phyloP scores from a whole-genome alignment of 2,888 invertebrate species.

The Melanargia galathea region DNA sequence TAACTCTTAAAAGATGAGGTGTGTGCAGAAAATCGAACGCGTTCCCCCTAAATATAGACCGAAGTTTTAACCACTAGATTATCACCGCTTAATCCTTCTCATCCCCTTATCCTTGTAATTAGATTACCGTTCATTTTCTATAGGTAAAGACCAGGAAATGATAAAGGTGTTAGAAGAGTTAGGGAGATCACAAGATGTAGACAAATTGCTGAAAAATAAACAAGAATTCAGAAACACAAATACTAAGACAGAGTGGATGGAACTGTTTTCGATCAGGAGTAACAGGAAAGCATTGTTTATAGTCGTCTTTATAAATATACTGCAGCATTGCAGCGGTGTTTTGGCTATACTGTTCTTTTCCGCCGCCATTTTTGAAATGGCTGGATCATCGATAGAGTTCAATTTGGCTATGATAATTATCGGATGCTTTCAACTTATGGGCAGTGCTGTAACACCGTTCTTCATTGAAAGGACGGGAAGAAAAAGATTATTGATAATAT shows the following conservation, averaged over 20 bases:
- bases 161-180: conserved; percentile 34
- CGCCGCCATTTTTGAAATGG: conserved; percentile 35
- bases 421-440: conserved; percentile 32
- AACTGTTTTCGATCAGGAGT: conserved; percentile 49
- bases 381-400: conserved; percentile 33
- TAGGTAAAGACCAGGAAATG: neutral
- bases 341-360: conserved; percentile 34
- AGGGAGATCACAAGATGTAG: conserved; percentile 50
- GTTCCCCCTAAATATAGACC: no score
- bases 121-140: neutral
- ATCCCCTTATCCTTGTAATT: no score
- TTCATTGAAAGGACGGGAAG: conserved; percentile 36
- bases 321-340: conserved; percentile 39
- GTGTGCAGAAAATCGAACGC: no score
- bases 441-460: conserved; percentile 26
- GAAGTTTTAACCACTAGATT: no score
- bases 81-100: no score
- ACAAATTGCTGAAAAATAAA: conserved; percentile 43
- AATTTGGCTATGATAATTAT: conserved; percentile 36
- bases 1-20: no score
- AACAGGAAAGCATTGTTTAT: conserved; percentile 56
- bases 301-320: conserved; percentile 46
- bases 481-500: conserved; percentile 28
- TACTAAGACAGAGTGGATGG: conserved; percentile 44
- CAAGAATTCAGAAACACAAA: conserved; percentile 36